A percentile compares a stretch with the other conserved stretches of the same genome.
phyloP scores from a whole-genome alignment of 2,888 invertebrate species.

The Caenorhabditis panamensis region DNA sequence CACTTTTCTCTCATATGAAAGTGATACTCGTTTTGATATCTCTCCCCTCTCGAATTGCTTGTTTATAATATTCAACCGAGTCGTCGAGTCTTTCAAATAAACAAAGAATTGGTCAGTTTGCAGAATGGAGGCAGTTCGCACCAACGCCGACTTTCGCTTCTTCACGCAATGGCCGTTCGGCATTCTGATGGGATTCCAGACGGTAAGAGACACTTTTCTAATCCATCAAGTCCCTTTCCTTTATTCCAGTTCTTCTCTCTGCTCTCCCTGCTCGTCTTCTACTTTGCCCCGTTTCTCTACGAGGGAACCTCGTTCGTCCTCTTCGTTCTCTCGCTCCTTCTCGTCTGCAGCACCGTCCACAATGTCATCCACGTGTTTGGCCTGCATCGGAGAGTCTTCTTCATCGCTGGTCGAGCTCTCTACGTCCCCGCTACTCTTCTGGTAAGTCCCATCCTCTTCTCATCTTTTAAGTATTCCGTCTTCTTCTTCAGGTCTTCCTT shows the following conservation, averaged over 20 bases:
- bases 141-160: conserved; percentile 62
- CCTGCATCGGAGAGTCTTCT: conserved; percentile 54
- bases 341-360: conserved; percentile 54
- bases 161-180: conserved; percentile 70
- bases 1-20: background rate
- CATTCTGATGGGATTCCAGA: conserved; percentile 65
- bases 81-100: conserved; percentile 14
- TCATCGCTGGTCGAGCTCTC: conserved; percentile 35
- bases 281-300: conserved; percentile 61
- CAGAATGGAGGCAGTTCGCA: conserved; percentile 54
- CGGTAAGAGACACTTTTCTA: conserved; percentile 48
- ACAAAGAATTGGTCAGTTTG: conserved; percentile 22
- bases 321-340: conserved; percentile 34
- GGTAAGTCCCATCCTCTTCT: conserved; percentile 27
- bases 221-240: background rate
- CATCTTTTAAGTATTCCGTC: background rate
- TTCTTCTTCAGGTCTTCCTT: conserved; percentile 64
- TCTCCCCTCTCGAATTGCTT: too few species aligned
- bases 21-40: conserved; percentile 18
- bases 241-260: conserved; percentile 58
- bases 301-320: conserved; percentile 62
- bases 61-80: background rate
- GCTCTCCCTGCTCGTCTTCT: conserved; percentile 47
- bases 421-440: conserved; percentile 61
- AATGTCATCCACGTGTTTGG: conserved; percentile 66